A percentile compares a stretch with the other conserved stretches of the same genome.
Evolutionary conservation across 2,888 invertebrate genomes (phyloP).

Genomic region (Drosophila barbarae): DNA sequence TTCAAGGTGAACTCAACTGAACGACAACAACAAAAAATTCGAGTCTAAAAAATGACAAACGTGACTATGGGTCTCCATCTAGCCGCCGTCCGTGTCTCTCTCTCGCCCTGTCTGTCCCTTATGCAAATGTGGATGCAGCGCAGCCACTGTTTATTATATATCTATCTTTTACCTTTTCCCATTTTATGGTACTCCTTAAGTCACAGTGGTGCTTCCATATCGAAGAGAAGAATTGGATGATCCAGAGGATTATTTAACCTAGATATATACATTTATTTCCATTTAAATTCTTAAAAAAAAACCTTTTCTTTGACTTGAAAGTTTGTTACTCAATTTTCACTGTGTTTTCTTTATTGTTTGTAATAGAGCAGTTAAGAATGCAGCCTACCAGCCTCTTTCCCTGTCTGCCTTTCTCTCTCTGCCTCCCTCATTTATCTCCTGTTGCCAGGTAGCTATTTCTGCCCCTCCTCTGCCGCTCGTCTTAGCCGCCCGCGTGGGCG

Average conservation of each 20-base stretch:
- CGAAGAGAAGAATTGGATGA: not conserved
- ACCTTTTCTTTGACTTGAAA: not conserved
- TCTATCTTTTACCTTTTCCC: not conserved
- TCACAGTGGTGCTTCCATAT: conserved; percentile 8
- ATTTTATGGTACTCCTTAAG: not conserved
- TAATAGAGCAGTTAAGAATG: conserved; percentile 68
- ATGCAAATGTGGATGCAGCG: conserved; percentile 55
- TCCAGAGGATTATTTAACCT: not conserved
- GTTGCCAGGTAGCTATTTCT: conserved; percentile 27
- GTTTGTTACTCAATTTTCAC: conserved; percentile 2
- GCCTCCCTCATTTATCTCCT: conserved; percentile 26
- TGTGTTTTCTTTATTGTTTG: conserved; percentile 23
- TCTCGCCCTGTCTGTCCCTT: conserved; percentile 1
- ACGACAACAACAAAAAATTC: conserved; percentile 22
- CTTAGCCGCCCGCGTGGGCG: conserved; percentile 24
- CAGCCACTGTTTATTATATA: conserved; percentile 25
- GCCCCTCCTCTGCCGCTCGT: not conserved
- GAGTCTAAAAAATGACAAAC: conserved; percentile 52
- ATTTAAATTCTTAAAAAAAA: not conserved
- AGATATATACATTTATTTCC: not conserved
- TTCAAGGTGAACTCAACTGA: conserved; percentile 56
- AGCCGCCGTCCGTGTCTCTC: conserved; percentile 8
- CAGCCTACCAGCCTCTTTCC: conserved; percentile 40
- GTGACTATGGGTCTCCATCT: conserved; percentile 49
- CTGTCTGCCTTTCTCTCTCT: conserved; percentile 41